Base-by-base conservation (phyloP, 2,113 vertebrate species). In the Chloropsis hardwickii region DNA sequence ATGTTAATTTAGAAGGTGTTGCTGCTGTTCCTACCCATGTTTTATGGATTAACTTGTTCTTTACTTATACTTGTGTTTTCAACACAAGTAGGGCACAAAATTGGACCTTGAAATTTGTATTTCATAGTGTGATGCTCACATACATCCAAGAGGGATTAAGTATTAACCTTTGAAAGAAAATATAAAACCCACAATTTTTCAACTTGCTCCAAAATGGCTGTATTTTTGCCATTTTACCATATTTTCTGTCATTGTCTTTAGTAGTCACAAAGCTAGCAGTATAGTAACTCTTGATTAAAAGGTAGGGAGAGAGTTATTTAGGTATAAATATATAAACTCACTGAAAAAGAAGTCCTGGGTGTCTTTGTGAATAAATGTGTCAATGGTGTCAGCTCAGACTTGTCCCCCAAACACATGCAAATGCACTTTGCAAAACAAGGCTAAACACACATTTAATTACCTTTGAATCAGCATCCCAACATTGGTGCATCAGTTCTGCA, bases 401-500 rank as follows among this genome's bases (percentile, higher is more conserved):
- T 54, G 40, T 37, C 12, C 29, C 35, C 25, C 24, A 23, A 35
- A 44, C 44, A 86, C 64, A 74, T 27, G 12, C 23, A 42, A 80
- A 57, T 29, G 21, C 16, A 61, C 27, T 73, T 44, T 39, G 72
- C 19, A 76, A 74, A 93, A 70, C 21, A 65, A 58, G 92, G 58
- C 71, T 11, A 90, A 72, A 86, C 39, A 57, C 60, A 40, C 44
- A 53, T 77, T 39, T 61, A 95, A 96, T 97, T 98, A 99, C 99
- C 98, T 99, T 99, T 92, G 99, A 97, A 74, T 99, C 99, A 42
- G 98, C 98, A 94, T 98, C 96, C 99, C 99, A 99, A 96, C 99
- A 99, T 9, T 97, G 98, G 74, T 97, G 99, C 98, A 99, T 98
- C 91, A 99, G 97, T 86, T 98, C 98, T 66, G 99, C 99, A 92